Conservation (phyloP, 2,797 vertebrate species). For the Acropternis orthonyx region DNA sequence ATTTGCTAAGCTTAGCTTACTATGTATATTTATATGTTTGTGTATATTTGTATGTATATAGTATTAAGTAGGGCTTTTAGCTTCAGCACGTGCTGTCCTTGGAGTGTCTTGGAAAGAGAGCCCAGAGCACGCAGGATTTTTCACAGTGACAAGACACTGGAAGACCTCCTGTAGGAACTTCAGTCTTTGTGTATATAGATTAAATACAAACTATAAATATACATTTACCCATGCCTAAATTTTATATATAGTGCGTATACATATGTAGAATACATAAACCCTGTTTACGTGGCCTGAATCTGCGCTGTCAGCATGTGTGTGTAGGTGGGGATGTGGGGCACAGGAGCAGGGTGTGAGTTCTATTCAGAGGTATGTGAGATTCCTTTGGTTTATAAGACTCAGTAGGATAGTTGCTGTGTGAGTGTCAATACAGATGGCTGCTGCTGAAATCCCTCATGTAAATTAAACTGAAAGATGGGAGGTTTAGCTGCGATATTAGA, state of each 20-base stretch:
- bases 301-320: background rate
- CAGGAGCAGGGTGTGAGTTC: background rate
- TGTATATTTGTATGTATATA: background rate
- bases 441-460: background rate
- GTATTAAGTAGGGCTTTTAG: background rate
- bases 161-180: background rate
- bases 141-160: background rate
- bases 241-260: background rate
- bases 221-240: background rate
- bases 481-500: background rate
- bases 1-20: background rate
- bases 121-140: background rate
- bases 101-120: background rate
- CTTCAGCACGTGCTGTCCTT: accelerated
- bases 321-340: background rate
- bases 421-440: background rate
- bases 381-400: background rate
- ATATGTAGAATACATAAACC: background rate
- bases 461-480: background rate
- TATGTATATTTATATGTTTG: background rate
- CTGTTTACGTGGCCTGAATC: background rate
- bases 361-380: background rate
- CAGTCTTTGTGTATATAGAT: background rate
- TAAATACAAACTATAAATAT: background rate
- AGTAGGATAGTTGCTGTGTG: accelerated